Percentiles rank a stretch among this genome's conserved stretches.
These are phyloP conservation scores for Tiliqua scincoides DNA, from an alignment of 2,113 vertebrate species.

Conservation along the genomic window DNA sequence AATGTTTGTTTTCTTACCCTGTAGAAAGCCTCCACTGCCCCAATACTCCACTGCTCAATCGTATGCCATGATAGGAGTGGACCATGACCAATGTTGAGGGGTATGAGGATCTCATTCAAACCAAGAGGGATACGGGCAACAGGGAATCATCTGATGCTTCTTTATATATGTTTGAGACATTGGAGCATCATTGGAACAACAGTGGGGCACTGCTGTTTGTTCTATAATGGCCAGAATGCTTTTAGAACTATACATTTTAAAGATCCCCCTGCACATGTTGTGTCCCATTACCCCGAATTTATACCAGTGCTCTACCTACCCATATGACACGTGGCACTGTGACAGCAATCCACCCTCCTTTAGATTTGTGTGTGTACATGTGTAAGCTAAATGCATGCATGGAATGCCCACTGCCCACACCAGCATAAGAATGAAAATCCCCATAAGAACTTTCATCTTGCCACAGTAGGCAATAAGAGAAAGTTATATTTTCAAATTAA, in stretches of 20 bases:
- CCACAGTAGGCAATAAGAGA: slow-evolving; percentile 2
- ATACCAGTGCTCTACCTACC: neutral
- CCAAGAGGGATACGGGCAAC: neutral
- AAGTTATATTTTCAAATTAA: slow-evolving; percentile 28
- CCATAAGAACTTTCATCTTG: neutral
- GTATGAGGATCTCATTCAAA: neutral
- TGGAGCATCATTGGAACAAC: neutral
- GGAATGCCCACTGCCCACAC: neutral
- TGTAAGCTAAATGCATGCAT: neutral
- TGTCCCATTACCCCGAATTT: neutral
- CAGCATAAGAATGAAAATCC: neutral
- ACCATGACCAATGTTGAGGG: too few relatives aligned
- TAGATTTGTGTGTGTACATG: neutral
- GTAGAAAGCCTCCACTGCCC: too few relatives aligned
- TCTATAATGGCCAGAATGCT: neutral
- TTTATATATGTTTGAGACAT: neutral
- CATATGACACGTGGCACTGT: neutral
- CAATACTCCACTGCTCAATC: too few relatives aligned
- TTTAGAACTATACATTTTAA: neutral
- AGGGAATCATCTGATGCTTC: neutral
- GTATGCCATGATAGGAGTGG: too few relatives aligned
- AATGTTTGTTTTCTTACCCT: too few relatives aligned
- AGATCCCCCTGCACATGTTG: neutral
- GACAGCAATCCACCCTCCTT: neutral
- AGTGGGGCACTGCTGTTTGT: neutral